Evolutionary conservation across 2,797 vertebrate genomes (phyloP).

Genomic region (Staurois parvus): DNA sequence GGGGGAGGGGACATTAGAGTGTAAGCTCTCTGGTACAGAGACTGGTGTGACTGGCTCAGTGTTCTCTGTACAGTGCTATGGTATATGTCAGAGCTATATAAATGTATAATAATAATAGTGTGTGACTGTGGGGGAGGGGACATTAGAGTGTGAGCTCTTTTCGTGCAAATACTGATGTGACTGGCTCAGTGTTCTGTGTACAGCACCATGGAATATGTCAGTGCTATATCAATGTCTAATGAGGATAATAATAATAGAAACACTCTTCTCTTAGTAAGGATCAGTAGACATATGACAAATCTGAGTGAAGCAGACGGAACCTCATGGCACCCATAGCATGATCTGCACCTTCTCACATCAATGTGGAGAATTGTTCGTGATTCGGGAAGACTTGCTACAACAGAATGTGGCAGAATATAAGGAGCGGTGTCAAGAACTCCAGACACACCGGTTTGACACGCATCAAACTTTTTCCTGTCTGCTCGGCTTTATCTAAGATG

Average conservation of each 20-base stretch:
- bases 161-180: too few species aligned
- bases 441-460: constrained; percentile 33
- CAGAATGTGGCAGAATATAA: constrained; percentile 6
- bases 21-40: too few species aligned
- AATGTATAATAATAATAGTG: too few species aligned
- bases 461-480: constrained; percentile 44
- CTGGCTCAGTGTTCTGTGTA: too few species aligned
- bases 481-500: constrained; percentile 32
- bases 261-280: neutral
- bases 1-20: too few species aligned
- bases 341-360: neutral
- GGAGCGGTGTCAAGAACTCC: constrained; percentile 7
- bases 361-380: neutral
- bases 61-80: too few species aligned
- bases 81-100: too few species aligned
- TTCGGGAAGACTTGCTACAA: neutral
- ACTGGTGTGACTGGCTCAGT: too few species aligned
- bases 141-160: too few species aligned
- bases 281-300: neutral
- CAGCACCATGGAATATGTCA: too few species aligned
- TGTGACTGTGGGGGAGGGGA: too few species aligned
- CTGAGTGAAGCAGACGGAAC: neutral
- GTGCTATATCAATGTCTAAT: too few species aligned
- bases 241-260: neutral
- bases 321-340: neutral